Base-by-base conservation (phyloP, 2,113 vertebrate species). In the Suncus etruscus region DNA sequence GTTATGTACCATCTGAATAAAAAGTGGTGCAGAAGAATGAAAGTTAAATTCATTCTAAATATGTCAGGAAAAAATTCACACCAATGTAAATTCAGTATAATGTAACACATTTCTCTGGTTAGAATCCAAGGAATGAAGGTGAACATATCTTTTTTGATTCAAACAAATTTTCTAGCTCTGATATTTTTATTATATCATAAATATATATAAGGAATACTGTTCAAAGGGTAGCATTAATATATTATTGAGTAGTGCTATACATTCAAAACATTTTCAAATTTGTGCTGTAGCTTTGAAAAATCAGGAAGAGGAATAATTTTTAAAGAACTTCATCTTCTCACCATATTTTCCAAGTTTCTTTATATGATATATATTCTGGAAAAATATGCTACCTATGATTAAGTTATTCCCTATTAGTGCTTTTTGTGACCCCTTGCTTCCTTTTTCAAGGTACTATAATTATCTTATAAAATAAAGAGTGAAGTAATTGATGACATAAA, bases 321-420 rank as follows among this genome's bases (percentile, higher is more conserved):
- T 61, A 91, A 91, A 15, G 32, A 39, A 50, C 25, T 87, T 6
- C 4, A 66, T 66, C 69, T 85, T 85, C 61, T 92, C 29, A 80
- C 8, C 16, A 31, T 72, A 76, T 83, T 80, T 94, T 89, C 61
- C 75, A 79, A 65, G 16, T 66, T 25, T 65, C 88, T 87, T 90
- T 76, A 66, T 77, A 87, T 47, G 54, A 24, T 51, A 94, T 9
- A 51, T 50, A 92, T 86, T 76, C 79, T 77, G 32, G 6, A 61
- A 25, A 45, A 92, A 90, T n/a, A 80, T 85, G 88, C 63, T 72
- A 80, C 48, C 45, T 86, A n/a, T 80, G 45, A 94, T 66, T 92
- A 86, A 83, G 51, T 3, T 82, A 73, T 73, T 85, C 45, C 20
- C 6, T n/a, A 47, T 86, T 69, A 58, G 54, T 87, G 51, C 83